Base-by-base conservation (phyloP, 2,113 vertebrate species). In the Scortum barcoo region DNA sequence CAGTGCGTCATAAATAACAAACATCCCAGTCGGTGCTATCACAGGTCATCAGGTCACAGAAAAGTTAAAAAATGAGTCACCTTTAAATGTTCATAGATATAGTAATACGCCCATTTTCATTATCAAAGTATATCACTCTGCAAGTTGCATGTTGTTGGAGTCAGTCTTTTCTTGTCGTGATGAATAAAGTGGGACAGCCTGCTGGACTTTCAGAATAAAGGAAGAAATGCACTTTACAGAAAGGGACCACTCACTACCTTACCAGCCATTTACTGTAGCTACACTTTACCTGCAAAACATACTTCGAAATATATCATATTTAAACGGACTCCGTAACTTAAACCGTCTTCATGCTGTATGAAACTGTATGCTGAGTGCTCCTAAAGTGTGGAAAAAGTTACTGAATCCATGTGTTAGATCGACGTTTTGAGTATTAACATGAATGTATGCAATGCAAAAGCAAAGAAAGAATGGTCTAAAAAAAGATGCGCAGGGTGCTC, bases 41-140 rank as follows among this genome's bases (percentile, higher is more conserved):
- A 66, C 4, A 3, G 48, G 1, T n/a, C n/a, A n/a, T n/a, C 22
- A 58, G 28, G 5, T 14, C 24, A 53, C 58, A 63, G 44, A 42
- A 65, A 36, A 38, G 40, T 73, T 72, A 3, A 22, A 10, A 84
- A 72, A 60, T 51, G 30, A 74, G 68, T 72, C 7, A 36, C 5
- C 8, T 17, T 0, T 50, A 51, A 22, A 40, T 1, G 3, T 1
- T 11, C 7, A 58, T 38, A 33, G 13, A 53, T 36, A 12, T 11
- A 16, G 1, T 36, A 66, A 58, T 16, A 66, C 7, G 36, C 17
- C 30, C 3, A 51, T 17, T 48, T 36, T 17, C 20, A 54, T 11
- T 1, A 22, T 12, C 12, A 40, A 74, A 22, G 1, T 3, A 46
- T 57, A 3, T 22, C 10, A 56, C 24, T 58, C 2, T 36, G 19